Evolutionary conservation across 1,140 invertebrate genomes (phyloP), one percentile per base, ranked within the genome.

Genomic region (Papilio polyxenes): DNA sequence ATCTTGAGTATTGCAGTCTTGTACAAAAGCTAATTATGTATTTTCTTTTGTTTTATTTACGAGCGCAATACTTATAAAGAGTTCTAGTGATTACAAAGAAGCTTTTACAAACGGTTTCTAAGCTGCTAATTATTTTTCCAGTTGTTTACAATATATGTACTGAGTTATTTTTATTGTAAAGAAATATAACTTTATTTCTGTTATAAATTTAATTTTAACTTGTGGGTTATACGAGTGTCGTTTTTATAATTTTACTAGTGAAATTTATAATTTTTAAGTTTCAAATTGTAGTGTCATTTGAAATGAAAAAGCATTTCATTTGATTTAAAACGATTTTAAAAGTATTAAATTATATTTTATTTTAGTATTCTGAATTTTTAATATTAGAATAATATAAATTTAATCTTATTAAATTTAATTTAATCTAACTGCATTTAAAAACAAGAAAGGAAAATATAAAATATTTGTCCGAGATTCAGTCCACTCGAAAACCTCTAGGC

Each of bases 101-200:
- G 62, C n/a, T 23, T 62, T 23, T 23, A 62, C 56, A 65, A 65
- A 65, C 62, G 4, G 9, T 65, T 11, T 65, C 20, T 31, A 65
- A 65, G 62, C 62, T 65, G 23, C 23, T 65, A 65, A 65, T 65
- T 65, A 65, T 65, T 65, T 31, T 65, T 65, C 20, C 62, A 62
- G n/a, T 62, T n/a, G 56, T 23, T 62, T 62, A 20, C 8, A 62
- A 59, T 1, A 20, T 59, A 20, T 59, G 5, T 8, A n/a, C 59
- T 11, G 20, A 62, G 59, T 20, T 2, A 62, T 23, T 62, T 62
- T 62, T 62, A 62, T 62, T 20, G 0, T 1, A 62, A 65, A 65
- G 20, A 10, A 23, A 65, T 11, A 23, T 20, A 31, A 31, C 6
- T 62, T 9, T 62, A 20, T 59, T 59, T 59, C 59, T 62, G 23